phyloP scores from a whole-genome alignment of 2,888 invertebrate species.

The Andrena haemorrhoa region DNA sequence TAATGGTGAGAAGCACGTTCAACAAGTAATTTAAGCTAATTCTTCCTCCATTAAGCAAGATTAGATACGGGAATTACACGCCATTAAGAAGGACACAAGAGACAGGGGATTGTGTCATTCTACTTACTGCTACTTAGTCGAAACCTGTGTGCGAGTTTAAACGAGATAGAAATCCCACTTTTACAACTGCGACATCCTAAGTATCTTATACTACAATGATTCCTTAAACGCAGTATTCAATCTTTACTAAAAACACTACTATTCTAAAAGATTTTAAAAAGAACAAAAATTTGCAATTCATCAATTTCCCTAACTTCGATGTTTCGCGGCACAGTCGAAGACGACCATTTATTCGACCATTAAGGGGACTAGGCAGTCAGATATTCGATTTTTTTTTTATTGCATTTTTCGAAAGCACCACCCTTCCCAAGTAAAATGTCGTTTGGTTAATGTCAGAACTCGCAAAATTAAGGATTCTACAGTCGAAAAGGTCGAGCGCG shows the following conservation, averaged over 20 bases:
- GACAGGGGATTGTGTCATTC: neutral
- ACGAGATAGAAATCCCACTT: neutral
- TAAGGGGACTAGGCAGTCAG: too few relatives aligned
- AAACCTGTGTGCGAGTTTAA: neutral
- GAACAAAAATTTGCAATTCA: too few relatives aligned
- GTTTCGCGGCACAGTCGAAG: too few relatives aligned
- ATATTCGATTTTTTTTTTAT: too few relatives aligned
- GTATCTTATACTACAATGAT: neutral
- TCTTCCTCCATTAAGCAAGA: conserved; percentile 17
- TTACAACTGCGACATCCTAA: neutral
- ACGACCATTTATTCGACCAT: too few relatives aligned
- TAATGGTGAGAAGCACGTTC: conserved; percentile 1
- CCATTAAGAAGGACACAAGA: neutral
- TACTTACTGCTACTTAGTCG: neutral
- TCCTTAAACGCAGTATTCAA: neutral
- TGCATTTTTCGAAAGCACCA: too few relatives aligned
- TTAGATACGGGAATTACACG: conserved; percentile 25
- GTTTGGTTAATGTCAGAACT: too few relatives aligned
- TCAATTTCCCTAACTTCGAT: too few relatives aligned
- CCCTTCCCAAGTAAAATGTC: too few relatives aligned
- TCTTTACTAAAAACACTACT: neutral
- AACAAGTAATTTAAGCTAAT: conserved; percentile 5
- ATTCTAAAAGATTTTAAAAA: too few relatives aligned
- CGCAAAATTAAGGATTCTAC: too few relatives aligned
- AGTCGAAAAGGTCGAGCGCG: too few relatives aligned